Conservation (phyloP, 1,140 invertebrate species). For the Glossosoma conforme region DNA sequence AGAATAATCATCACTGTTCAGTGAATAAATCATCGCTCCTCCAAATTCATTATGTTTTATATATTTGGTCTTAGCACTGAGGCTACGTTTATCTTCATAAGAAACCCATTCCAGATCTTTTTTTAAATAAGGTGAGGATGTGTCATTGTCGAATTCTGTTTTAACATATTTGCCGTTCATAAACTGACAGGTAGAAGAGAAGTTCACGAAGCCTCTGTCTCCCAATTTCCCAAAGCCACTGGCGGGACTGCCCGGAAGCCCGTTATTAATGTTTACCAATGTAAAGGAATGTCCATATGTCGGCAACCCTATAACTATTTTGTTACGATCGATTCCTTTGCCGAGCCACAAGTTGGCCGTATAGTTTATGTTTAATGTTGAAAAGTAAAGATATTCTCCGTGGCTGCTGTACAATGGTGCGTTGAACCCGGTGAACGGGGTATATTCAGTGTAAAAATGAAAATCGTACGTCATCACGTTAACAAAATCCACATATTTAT, state of each 20-base stretch:
- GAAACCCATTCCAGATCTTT: constrained; percentile 79
- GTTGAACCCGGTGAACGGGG: constrained; percentile 78
- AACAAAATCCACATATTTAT: constrained; percentile 77
- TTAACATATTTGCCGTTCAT: constrained; percentile 44
- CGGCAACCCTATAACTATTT: constrained; percentile 84
- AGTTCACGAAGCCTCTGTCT: constrained; percentile 67
- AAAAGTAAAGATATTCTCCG: constrained; percentile 60
- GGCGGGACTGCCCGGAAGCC: constrained; percentile 64
- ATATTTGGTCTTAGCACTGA: constrained; percentile 66
- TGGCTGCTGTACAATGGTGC: constrained; percentile 64
- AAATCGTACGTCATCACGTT: constrained; percentile 90
- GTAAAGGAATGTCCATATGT: constrained; percentile 83
- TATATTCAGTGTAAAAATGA: constrained; percentile 69
- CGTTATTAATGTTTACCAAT: constrained; percentile 62
- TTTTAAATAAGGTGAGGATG: constrained; percentile 74
- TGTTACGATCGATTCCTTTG: constrained; percentile 74
- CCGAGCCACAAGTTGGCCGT: constrained; percentile 74
- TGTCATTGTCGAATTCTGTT: constrained; percentile 59
- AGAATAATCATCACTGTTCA: constrained; percentile 64
- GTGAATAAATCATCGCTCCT: constrained; percentile 72
- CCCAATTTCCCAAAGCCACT: constrained; percentile 61
- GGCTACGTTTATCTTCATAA: constrained; percentile 74
- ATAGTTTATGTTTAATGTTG: constrained; percentile 77
- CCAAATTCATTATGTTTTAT: constrained; percentile 58
- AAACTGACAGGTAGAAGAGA: constrained; percentile 65